A percentile compares a stretch with the other conserved stretches of the same genome.
These are phyloP conservation scores for Onthophagus sagittarius DNA, from an alignment of 2,888 invertebrate genomes.

Conservation along the genomic window DNA sequence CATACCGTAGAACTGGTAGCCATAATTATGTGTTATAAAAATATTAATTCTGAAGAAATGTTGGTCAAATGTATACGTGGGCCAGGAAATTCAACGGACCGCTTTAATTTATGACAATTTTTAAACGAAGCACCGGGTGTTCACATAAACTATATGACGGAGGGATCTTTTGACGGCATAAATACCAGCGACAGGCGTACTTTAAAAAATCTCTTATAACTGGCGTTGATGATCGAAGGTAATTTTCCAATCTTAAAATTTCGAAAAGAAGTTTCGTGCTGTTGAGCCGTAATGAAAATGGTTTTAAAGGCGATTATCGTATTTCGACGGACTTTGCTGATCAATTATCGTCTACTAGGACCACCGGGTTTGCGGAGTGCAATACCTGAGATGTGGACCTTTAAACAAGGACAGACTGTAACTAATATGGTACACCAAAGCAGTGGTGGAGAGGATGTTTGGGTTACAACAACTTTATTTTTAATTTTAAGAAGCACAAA, in stretches of 20 bases:
- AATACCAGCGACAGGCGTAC: slow-evolving; percentile 26
- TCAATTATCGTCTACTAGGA: slow-evolving; percentile 34
- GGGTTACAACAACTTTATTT: too few species aligned
- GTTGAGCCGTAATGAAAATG: slow-evolving; percentile 6
- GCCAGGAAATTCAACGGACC: not conserved
- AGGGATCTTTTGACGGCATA: slow-evolving; percentile 19
- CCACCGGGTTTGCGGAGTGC: slow-evolving; percentile 34
- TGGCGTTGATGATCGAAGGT: slow-evolving; percentile 8
- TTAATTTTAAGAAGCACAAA: too few species aligned
- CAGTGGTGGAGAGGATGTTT: not conserved
- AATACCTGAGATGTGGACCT: slow-evolving; percentile 29
- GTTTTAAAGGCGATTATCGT: slow-evolving; percentile 32
- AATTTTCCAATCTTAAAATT: too few species aligned
- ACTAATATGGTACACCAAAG: not conserved
- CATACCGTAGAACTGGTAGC: too few species aligned
- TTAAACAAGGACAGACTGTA: slow-evolving; percentile 2
- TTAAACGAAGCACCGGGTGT: slow-evolving; percentile 9
- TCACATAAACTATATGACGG: slow-evolving; percentile 18
- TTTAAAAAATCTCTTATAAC: slow-evolving; percentile 27
- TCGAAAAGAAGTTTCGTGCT: too few species aligned
- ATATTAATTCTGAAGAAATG: too few species aligned
- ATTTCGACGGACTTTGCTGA: slow-evolving; percentile 32
- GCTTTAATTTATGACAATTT: slow-evolving; percentile 18
- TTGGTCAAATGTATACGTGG: too few species aligned
- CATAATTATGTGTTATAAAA: too few species aligned